Percentiles rank a stretch among this genome's conserved stretches.
Evolutionary conservation across 2,113 vertebrate species (phyloP).

Genomic region (Myocastor coypus): DNA sequence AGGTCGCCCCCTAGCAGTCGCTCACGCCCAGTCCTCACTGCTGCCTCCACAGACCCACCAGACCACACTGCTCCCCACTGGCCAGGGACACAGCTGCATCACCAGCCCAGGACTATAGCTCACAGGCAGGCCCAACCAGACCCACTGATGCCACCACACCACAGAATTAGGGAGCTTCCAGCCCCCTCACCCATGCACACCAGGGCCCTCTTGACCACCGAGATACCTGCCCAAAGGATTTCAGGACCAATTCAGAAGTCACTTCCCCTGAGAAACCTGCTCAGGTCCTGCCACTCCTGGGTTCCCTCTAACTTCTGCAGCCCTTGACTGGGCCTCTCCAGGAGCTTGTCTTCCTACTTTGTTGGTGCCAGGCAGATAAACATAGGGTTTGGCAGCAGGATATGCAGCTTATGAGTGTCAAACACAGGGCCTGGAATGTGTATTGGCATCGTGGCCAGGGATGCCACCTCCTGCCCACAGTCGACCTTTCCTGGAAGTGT

Average conservation of each 20-base stretch:
- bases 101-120: neutral
- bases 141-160: neutral
- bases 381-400: neutral
- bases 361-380: neutral
- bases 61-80: neutral
- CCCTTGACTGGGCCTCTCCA: neutral
- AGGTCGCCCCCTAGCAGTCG: no score
- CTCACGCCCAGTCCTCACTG: no score
- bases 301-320: neutral
- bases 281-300: neutral
- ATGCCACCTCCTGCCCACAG: neutral
- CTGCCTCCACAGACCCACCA: no score
- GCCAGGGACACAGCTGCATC: neutral
- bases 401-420: neutral
- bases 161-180: fast-evolving
- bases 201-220: neutral
- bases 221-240: neutral
- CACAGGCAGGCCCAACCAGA: neutral
- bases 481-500: neutral
- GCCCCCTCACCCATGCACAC: fast-evolving
- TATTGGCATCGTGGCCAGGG: neutral
- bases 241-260: neutral
- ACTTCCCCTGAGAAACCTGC: neutral
- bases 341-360: neutral
- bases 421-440: neutral